These are phyloP conservation scores for Motacilla tschutschensis DNA, from an alignment of 2,113 vertebrate genomes.

Conservation along the genomic window DNA sequence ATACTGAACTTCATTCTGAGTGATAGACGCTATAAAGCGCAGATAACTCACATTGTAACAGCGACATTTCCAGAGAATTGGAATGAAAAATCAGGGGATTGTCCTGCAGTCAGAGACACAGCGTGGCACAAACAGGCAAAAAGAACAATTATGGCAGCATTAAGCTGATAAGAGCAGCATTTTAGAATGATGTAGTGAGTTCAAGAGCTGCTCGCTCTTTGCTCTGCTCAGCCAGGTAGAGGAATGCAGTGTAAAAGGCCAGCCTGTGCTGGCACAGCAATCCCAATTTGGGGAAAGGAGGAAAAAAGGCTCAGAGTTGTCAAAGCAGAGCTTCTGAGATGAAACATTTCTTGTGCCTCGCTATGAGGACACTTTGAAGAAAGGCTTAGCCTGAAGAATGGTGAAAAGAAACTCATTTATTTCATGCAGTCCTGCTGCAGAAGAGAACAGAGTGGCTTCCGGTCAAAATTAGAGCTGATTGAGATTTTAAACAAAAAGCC, in stretches of 20 bases:
- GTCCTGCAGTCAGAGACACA: background rate
- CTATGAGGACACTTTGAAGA: background rate
- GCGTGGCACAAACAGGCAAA: background rate
- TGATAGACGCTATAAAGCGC: background rate
- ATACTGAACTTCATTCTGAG: conserved; percentile 24
- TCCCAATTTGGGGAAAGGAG: background rate
- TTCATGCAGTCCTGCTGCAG: background rate
- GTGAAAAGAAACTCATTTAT: background rate
- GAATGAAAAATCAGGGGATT: background rate
- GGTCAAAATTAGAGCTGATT: background rate
- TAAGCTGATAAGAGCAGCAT: background rate
- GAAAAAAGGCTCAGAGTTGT: background rate
- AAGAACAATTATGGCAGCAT: conserved; percentile 1
- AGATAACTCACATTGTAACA: background rate
- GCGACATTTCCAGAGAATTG: background rate
- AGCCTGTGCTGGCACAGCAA: background rate
- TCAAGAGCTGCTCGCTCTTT: background rate
- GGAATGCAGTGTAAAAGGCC: background rate
- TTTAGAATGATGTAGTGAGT: background rate
- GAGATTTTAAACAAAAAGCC: background rate
- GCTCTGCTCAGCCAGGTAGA: background rate
- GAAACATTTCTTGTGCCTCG: background rate
- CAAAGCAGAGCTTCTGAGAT: background rate
- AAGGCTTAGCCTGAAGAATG: background rate
- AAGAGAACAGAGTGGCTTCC: background rate